A percentile compares a stretch with the other conserved stretches of the same genome.
Evolutionary conservation across 2,113 vertebrate genomes (phyloP).

Genomic region (Origma solitaria): DNA sequence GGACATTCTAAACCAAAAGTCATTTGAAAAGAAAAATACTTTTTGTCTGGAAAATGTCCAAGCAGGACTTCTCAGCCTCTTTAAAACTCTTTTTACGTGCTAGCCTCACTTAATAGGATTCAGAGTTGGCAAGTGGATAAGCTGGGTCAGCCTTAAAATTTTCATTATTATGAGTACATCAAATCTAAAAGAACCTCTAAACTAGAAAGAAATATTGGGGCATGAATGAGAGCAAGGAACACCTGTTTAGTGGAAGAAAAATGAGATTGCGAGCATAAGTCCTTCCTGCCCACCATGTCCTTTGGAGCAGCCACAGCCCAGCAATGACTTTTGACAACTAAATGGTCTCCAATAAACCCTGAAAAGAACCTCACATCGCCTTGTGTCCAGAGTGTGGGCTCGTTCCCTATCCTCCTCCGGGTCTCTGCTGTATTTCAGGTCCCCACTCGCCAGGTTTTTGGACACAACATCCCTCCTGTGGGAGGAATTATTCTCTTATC

Average conservation of each 20-base stretch:
- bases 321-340: background rate
- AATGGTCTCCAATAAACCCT: background rate
- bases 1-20: background rate
- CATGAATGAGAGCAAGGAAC: background rate
- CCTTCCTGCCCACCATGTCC: background rate
- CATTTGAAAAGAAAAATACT: background rate
- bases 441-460: rapidly evolving
- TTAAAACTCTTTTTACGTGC: background rate
- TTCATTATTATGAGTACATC: background rate
- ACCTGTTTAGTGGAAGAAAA: background rate
- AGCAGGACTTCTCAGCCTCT: background rate
- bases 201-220: background rate
- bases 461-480: background rate
- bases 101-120: background rate
- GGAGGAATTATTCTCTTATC: background rate
- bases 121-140: background rate
- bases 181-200: background rate
- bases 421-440: background rate
- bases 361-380: background rate
- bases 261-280: background rate
- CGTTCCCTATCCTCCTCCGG: background rate
- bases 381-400: background rate
- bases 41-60: background rate
- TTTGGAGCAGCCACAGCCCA: background rate
- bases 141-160: background rate